Base-by-base conservation (phyloP, 2,797 vertebrate genomes). In the Enteromius thamalakanensis region DNA sequence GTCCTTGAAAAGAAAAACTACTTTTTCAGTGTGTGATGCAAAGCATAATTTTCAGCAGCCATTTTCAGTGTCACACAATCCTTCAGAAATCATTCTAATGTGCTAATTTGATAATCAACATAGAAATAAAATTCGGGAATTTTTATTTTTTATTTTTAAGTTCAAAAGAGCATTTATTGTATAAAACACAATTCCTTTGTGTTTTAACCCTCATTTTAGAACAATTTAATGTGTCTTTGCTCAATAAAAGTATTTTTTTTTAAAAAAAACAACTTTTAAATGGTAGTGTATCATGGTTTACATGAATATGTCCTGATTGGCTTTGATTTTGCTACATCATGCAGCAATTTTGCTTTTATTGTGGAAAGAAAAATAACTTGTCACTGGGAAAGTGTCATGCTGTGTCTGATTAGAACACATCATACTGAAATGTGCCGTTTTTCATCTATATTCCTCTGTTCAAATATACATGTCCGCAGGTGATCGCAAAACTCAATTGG, bases 281-380 rank as follows among this genome's bases (percentile, higher is more conserved):
- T 55, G 32, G 5, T 12, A 72, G 45, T 34, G 29, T n/a, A 74
- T 34, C 10, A 34, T 1, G 4, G 14, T 76, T 40, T 76, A 7
- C 12, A 23, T 3, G 1, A 75, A 75, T 53, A 34, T 40, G 12
- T 58, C 23, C 34, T 58, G 74, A 75, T 58, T 75, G 32, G 72
- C 6, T 23, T 3, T 76, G 53, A 76, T 42, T 76, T 76, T 58
- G 21, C 71, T 23, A 32, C 29, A 53, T 53, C 49, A 32, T 72
- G 29, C 51, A 74, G 72, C 72, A 76, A 75, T 75, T 55, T 75
- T 17, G 29, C 51, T 40, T 76, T 76, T 7, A 55, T 55, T 37
- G 49, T 75, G 49, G 21, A 55, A 21, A 75, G 32, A 55, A 58
- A 40, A 75, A 75, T 40, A 58, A 23, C 49, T 32, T 29, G 15